Conservation (phyloP, 2,888 invertebrate species). For the Lasioglossum malachurum region DNA sequence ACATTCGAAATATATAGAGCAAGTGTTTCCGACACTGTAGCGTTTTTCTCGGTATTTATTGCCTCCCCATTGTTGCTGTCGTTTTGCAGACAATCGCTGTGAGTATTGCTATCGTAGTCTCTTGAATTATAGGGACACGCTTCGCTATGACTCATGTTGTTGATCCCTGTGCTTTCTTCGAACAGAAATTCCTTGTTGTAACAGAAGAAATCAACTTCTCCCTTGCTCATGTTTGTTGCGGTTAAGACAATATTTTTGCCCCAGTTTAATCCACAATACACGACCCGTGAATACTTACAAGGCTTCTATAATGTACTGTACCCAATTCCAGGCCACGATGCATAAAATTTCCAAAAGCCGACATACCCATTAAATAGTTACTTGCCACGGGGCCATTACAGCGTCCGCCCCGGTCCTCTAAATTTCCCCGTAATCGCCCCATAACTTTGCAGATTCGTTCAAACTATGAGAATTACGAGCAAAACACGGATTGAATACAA, state of each 20-base stretch:
- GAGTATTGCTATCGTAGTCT: not conserved
- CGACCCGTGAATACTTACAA: not conserved
- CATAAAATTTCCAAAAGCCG: not conserved
- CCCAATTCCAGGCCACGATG: not conserved
- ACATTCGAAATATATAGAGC: not conserved
- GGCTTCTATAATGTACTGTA: not conserved
- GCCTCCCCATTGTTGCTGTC: not conserved
- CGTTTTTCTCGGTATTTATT: conserved; percentile 5
- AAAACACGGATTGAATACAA: not conserved
- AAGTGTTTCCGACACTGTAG: not conserved
- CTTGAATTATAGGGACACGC: not conserved
- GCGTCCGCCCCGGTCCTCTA: not conserved
- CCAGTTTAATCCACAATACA: not conserved
- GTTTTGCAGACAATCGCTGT: not conserved
- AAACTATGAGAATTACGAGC: not conserved
- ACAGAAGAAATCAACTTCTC: too few relatives aligned
- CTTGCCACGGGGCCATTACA: not conserved
- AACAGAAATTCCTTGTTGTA: not conserved
- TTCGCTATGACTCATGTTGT: not conserved
- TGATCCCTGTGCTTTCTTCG: not conserved
- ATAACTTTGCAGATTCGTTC: not conserved
- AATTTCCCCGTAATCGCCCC: not conserved
- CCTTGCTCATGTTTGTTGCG: not conserved
- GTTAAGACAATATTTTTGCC: not conserved
- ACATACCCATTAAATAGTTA: not conserved